Percentiles rank a stretch among this genome's conserved stretches.
phyloP scores from a whole-genome alignment of 1,140 invertebrate genomes.

The Drosophila baimaii region DNA sequence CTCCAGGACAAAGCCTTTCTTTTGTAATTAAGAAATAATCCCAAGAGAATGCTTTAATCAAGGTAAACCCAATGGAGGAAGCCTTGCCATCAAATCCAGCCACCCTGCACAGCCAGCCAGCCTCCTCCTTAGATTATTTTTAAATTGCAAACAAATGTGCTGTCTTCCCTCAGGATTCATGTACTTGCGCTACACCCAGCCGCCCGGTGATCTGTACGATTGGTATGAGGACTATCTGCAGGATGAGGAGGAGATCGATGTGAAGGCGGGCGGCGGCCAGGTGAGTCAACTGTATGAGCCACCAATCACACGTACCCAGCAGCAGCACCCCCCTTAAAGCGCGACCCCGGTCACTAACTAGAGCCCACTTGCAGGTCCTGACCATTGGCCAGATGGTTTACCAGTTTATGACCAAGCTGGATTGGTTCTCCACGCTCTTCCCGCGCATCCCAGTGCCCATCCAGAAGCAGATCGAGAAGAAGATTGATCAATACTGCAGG shows the following conservation, averaged over 20 bases:
- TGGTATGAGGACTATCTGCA: constrained; percentile 99
- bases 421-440: constrained; percentile 99
- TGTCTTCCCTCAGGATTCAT: constrained; percentile 86
- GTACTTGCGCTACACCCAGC: constrained; percentile 96
- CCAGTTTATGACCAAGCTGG: constrained; percentile 97
- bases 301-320: constrained; percentile 56
- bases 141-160: no score
- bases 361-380: constrained; percentile 86
- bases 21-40: no score
- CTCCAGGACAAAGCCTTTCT: no score
- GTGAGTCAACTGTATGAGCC: constrained; percentile 84
- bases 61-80: constrained; percentile 1
- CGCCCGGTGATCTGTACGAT: constrained; percentile 96
- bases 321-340: not conserved
- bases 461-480: constrained; percentile 94
- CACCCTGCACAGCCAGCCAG: no score
- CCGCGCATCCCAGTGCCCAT: constrained; percentile 99
- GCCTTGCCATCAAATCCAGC: no score
- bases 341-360: not conserved
- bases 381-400: constrained; percentile 97
- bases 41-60: no score
- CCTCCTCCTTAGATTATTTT: no score
- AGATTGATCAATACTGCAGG: constrained; percentile 86
- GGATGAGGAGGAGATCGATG: constrained; percentile 98
- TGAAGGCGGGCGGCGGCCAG: constrained; percentile 98